phyloP scores from a whole-genome alignment of 2,113 vertebrate species.

The Dryoscopus gambensis region DNA sequence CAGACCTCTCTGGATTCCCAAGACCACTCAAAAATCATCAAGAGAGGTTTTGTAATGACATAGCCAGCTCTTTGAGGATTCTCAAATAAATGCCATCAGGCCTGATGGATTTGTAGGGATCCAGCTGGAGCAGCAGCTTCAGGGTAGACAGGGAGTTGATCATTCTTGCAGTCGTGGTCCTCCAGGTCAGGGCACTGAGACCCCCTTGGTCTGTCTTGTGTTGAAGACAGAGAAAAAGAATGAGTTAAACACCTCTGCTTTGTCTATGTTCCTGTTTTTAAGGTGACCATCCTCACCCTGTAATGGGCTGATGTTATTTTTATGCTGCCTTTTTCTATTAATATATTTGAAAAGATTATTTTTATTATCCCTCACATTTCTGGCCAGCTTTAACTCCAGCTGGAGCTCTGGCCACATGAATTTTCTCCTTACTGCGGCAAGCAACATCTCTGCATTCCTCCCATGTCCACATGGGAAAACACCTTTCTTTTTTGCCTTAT shows the following conservation, averaged over 20 bases:
- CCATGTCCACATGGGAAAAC: no score
- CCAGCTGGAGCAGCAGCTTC: background rate
- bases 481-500: background rate
- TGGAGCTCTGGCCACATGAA: background rate
- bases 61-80: background rate
- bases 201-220: background rate
- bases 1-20: background rate
- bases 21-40: background rate
- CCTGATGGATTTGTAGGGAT: background rate
- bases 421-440: background rate
- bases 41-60: background rate
- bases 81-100: background rate
- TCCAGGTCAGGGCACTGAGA: background rate
- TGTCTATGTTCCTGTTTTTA: background rate
- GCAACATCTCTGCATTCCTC: background rate
- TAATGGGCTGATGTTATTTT: background rate
- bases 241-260: background rate
- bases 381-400: background rate
- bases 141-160: background rate
- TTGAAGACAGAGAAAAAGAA: background rate
- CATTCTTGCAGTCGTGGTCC: background rate
- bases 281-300: background rate
- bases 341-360: background rate
- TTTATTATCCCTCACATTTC: background rate
- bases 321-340: background rate